phyloP scores from a whole-genome alignment of 2,888 invertebrate genomes.

The Gordius sp. region DNA sequence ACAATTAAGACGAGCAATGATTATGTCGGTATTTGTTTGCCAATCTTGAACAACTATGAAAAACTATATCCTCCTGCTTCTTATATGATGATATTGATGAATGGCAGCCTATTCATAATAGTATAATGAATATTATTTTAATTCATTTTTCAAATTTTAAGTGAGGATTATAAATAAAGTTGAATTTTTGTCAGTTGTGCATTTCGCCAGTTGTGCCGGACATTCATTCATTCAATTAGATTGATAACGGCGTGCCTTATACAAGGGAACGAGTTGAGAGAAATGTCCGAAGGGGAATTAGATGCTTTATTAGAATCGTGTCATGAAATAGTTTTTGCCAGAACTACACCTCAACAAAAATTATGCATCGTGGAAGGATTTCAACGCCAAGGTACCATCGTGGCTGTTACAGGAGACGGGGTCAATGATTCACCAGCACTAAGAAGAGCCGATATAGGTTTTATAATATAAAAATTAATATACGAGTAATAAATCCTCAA shows the following conservation, averaged over 20 bases:
- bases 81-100: too few species aligned
- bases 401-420: conserved; percentile 16
- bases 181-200: too few species aligned
- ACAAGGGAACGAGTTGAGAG: neutral
- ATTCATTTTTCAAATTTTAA: too few species aligned
- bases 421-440: conserved; percentile 17
- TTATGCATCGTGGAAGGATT: conserved; percentile 14
- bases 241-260: conserved; percentile 4
- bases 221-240: too few species aligned
- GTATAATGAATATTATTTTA: too few species aligned
- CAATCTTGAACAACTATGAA: too few species aligned
- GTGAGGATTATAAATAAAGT: too few species aligned
- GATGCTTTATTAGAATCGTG: neutral
- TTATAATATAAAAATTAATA: neutral
- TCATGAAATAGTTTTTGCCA: conserved; percentile 9
- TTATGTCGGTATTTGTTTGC: too few species aligned
- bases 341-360: conserved; percentile 15
- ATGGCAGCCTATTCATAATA: too few species aligned
- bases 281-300: neutral
- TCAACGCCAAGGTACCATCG: conserved; percentile 15
- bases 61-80: too few species aligned
- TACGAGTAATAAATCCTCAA: neutral
- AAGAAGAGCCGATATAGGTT: conserved; percentile 15
- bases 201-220: too few species aligned
- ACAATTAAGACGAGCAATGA: too few species aligned